phyloP scores from a whole-genome alignment of 2,797 vertebrate species.

The Brachyalestes nurse region DNA sequence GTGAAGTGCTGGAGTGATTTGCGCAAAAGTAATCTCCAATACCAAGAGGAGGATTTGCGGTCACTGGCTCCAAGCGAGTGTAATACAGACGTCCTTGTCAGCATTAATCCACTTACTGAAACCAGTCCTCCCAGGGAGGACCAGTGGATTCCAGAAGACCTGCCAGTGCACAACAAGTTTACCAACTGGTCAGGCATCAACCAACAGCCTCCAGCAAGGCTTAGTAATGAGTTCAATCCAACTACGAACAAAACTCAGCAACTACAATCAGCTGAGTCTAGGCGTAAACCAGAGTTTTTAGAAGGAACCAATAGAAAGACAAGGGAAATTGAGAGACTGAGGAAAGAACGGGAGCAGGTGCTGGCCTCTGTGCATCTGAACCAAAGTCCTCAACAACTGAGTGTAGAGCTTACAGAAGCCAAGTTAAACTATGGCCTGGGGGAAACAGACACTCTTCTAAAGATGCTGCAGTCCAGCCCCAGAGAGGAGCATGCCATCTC shows the following conservation, averaged over 20 bases:
- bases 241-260: conserved; percentile 1
- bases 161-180: conserved; percentile 93
- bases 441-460: conserved; percentile 87
- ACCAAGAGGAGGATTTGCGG: conserved; percentile 64
- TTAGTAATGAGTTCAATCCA: conserved; percentile 52
- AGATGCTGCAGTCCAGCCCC: conserved; percentile 80
- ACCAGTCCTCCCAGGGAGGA: conserved; percentile 52
- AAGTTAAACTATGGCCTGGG: conserved; percentile 89
- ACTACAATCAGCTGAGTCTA: conserved; percentile 45
- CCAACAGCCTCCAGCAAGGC: conserved; percentile 57
- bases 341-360: conserved; percentile 83
- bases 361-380: conserved; percentile 84
- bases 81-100: conserved; percentile 85
- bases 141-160: conserved; percentile 71
- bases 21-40: conserved; percentile 32
- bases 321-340: conserved; percentile 81
- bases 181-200: conserved; percentile 89
- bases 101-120: conserved; percentile 64
- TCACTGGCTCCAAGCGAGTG: conserved; percentile 83
- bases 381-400: conserved; percentile 81
- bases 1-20: conserved; percentile 45
- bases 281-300: conserved; percentile 40
- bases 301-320: conserved; percentile 61
- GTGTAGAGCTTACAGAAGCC: conserved; percentile 89
- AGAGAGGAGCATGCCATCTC: conserved; percentile 65